These are phyloP conservation scores for Ditylenchus dipsaci DNA, from an alignment of 1,140 invertebrate genomes.

Conservation along the genomic window DNA sequence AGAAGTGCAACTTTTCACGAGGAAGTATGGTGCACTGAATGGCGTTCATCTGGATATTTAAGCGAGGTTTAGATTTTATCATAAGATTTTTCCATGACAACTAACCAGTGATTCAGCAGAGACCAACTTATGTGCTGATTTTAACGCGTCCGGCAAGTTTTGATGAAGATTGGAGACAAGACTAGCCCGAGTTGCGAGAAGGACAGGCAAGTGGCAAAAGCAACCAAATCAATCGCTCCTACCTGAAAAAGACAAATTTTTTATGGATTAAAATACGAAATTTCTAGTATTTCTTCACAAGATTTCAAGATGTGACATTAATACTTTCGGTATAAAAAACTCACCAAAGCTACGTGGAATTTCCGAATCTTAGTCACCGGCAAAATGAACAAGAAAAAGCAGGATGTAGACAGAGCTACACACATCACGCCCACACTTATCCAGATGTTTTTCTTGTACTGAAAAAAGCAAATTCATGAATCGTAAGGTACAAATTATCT, in stretches of 20 bases:
- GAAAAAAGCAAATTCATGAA: conserved; percentile 7
- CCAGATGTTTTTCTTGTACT: conserved; percentile 56
- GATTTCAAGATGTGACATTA: too few species aligned
- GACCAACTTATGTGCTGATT: conserved; percentile 26
- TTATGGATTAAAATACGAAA: too few species aligned
- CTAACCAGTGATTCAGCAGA: conserved; percentile 31
- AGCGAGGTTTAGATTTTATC: background rate
- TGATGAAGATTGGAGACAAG: conserved; percentile 26
- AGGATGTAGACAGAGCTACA: conserved; percentile 45
- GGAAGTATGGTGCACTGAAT: conserved; percentile 44
- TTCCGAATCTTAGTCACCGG: conserved; percentile 25
- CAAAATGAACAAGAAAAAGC: conserved; percentile 48
- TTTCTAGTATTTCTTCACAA: too few species aligned
- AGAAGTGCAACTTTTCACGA: conserved; percentile 40
- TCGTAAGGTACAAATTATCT: background rate
- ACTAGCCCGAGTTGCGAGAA: conserved; percentile 19
- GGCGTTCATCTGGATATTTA: conserved; percentile 19
- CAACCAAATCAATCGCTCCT: conserved; percentile 36
- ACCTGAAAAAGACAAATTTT: conserved; percentile 13
- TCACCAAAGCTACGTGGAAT: conserved; percentile 20
- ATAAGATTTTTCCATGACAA: background rate
- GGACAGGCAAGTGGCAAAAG: conserved; percentile 33
- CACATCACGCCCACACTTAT: conserved; percentile 56
- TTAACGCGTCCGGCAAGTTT: conserved; percentile 10
- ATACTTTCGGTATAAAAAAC: background rate